phyloP scores from a whole-genome alignment of 2,113 vertebrate species.

The Ctenodactylus gundi region DNA sequence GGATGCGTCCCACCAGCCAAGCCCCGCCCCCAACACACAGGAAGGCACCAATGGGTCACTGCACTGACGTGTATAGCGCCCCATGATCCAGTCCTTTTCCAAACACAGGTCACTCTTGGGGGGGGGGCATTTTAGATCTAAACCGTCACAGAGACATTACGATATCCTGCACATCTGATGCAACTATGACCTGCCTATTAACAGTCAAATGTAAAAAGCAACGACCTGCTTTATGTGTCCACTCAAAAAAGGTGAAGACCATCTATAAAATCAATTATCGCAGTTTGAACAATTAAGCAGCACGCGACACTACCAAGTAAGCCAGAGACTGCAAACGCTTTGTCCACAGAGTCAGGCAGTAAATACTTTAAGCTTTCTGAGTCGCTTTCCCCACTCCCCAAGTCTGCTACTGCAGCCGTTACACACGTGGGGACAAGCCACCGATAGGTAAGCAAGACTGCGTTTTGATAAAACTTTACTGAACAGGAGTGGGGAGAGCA shows the following conservation, averaged over 20 bases:
- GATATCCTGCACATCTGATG: fast-evolving
- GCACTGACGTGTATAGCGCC: too few relatives aligned
- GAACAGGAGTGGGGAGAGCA: too few relatives aligned
- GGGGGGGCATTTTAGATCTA: too few relatives aligned
- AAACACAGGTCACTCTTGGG: too few relatives aligned
- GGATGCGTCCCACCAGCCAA: too few relatives aligned
- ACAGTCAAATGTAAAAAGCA: not conserved
- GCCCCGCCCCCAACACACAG: too few relatives aligned
- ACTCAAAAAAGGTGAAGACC: not conserved
- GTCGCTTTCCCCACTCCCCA: not conserved
- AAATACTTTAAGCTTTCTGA: fast-evolving
- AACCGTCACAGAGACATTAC: fast-evolving
- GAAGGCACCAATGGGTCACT: too few relatives aligned
- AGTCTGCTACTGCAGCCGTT: not conserved
- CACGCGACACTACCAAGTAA: not conserved
- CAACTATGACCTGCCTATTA: fast-evolving
- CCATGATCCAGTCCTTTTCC: too few relatives aligned
- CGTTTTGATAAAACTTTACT: not conserved
- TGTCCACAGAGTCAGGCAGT: fast-evolving
- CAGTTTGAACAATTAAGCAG: not conserved
- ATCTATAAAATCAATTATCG: not conserved
- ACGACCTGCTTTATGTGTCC: not conserved
- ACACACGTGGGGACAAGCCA: not conserved
- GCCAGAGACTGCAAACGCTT: fast-evolving
- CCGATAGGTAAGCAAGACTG: fast-evolving